A percentile compares a stretch with the other conserved stretches of the same genome.
Conservation (phyloP, 2,113 vertebrate genomes). For the Cercocebus atys region DNA sequence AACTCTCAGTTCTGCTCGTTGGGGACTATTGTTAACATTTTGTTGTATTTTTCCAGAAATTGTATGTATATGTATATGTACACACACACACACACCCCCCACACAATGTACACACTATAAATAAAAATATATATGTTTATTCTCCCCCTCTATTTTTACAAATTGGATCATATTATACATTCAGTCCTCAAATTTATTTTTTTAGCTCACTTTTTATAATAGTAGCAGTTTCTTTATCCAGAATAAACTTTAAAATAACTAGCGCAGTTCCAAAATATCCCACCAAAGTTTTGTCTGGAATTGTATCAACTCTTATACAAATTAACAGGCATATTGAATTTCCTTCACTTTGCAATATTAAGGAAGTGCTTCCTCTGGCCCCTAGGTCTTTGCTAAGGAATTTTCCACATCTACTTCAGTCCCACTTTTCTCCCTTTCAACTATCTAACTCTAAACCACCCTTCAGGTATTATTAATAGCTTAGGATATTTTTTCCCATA, state of each 20-base stretch:
- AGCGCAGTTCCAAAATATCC: not conserved
- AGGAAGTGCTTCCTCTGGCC: not conserved
- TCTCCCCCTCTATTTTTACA: not conserved
- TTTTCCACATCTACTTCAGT: not conserved
- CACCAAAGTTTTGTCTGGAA: not conserved
- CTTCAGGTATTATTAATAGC: not conserved
- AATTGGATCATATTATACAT: not conserved
- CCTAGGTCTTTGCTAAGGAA: not conserved
- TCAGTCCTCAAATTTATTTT: not conserved
- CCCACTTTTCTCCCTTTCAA: not conserved
- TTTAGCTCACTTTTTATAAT: not conserved
- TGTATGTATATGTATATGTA: not conserved
- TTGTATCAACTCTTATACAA: not conserved
- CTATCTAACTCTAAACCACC: not conserved
- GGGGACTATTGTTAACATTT: not conserved
- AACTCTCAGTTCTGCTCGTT: not conserved
- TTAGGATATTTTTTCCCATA: not conserved
- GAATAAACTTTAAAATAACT: slow-evolving; percentile 7
- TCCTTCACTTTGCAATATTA: not conserved
- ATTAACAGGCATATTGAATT: not conserved
- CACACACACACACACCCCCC: not conserved
- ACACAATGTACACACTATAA: not conserved
- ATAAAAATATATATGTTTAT: not conserved
- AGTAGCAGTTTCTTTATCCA: not conserved
- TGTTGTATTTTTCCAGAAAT: not conserved